Percentiles rank a stretch among this genome's conserved stretches.
These are phyloP conservation scores for Drosophila burlai DNA, from an alignment of 1,140 invertebrate genomes.

Conservation along the genomic window DNA sequence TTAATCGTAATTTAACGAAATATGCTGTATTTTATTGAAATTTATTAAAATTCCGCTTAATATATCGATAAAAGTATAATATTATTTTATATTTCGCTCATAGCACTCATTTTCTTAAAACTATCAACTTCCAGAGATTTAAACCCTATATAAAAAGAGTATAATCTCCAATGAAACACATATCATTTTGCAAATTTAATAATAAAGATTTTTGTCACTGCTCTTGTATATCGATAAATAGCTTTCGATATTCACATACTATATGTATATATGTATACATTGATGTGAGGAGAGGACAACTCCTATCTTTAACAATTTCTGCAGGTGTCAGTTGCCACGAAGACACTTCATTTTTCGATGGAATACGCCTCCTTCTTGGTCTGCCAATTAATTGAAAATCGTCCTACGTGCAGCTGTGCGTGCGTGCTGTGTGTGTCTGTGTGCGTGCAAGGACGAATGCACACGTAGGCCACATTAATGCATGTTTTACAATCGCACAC, in stretches of 20 bases:
- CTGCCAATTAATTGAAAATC: constrained; percentile 74
- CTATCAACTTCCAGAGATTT: too few relatives aligned
- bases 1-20: too few relatives aligned
- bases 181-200: too few relatives aligned
- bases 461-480: constrained; percentile 74
- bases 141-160: too few relatives aligned
- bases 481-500: constrained; percentile 70
- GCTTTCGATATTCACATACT: not conserved
- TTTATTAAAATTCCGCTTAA: too few relatives aligned
- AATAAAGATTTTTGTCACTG: not conserved
- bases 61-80: not conserved
- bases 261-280: too few relatives aligned
- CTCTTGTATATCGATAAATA: not conserved
- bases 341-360: constrained; percentile 58
- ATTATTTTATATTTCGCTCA: too few relatives aligned
- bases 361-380: constrained; percentile 30
- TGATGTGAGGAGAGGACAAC: constrained; percentile 22
- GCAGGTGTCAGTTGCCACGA: constrained; percentile 56
- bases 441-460: constrained; percentile 15
- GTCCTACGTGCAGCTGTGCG: constrained; percentile 23
- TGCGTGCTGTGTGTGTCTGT: constrained; percentile 8
- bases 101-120: too few relatives aligned
- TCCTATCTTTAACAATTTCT: constrained; percentile 56
- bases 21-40: too few relatives aligned
- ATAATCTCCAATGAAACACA: too few relatives aligned